phyloP scores from a whole-genome alignment of 2,888 invertebrate genomes.

The Pycnomerus fuliginosus region DNA sequence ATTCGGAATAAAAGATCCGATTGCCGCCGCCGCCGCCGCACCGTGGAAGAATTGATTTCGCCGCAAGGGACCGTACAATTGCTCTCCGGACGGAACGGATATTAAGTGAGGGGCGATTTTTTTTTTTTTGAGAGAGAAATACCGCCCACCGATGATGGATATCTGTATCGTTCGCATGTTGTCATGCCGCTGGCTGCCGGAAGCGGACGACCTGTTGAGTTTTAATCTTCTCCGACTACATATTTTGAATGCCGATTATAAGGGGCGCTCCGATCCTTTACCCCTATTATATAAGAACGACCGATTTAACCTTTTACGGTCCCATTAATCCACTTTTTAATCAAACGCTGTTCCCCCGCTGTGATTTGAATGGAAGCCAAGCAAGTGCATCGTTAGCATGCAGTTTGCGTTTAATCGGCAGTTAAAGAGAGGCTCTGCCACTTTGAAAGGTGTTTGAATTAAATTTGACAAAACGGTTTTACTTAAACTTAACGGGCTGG shows the following conservation, averaged over 20 bases:
- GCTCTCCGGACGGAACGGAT: slow-evolving; percentile 14
- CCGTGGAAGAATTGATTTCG: slow-evolving; percentile 20
- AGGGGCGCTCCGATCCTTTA: too few relatives aligned
- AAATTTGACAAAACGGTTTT: too few relatives aligned
- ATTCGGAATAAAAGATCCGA: slow-evolving; percentile 19
- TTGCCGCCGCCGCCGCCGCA: slow-evolving; percentile 12
- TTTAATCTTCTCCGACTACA: slow-evolving; percentile 13
- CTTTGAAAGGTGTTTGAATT: too few relatives aligned
- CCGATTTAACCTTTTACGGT: too few relatives aligned
- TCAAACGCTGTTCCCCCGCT: too few relatives aligned
- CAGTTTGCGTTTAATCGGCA: too few relatives aligned
- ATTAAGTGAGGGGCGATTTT: slow-evolving; percentile 13
- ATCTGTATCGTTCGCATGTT: neutral
- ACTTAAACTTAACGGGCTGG: too few relatives aligned
- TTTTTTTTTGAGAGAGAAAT: neutral
- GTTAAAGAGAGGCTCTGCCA: too few relatives aligned
- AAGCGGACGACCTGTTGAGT: slow-evolving; percentile 12
- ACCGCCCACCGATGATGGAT: neutral
- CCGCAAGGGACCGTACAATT: slow-evolving; percentile 12
- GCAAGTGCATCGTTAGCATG: too few relatives aligned
- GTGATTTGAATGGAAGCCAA: too few relatives aligned
- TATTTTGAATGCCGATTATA: slow-evolving; percentile 24
- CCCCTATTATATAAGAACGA: too few relatives aligned
- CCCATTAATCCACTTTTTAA: too few relatives aligned
- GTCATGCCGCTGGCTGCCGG: neutral